phyloP scores from a whole-genome alignment of 2,113 vertebrate genomes.

The Centrocercus urophasianus region DNA sequence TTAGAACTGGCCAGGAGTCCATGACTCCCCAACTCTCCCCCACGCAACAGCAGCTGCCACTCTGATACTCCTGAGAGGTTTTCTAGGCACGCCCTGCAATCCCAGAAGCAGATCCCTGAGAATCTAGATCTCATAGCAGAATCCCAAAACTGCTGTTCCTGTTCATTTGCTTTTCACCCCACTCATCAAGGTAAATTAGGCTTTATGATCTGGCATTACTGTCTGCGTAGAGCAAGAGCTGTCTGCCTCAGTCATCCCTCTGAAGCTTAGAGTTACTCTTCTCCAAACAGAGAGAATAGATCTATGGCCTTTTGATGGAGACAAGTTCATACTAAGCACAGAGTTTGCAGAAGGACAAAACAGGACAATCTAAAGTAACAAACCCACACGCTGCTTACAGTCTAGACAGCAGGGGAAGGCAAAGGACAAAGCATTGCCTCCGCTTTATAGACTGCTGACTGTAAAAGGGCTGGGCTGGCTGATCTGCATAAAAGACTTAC shows the following conservation, averaged over 20 bases:
- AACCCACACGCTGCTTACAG: background rate
- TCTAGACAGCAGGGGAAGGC: background rate
- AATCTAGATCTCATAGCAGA: background rate
- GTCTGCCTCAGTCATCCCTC: background rate
- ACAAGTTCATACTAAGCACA: rapidly evolving
- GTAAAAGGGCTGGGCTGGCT: background rate
- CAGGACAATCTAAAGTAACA: background rate
- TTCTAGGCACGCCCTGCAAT: background rate
- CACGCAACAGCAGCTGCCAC: background rate
- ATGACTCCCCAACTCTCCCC: background rate
- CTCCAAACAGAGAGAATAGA: background rate
- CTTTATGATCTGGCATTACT: background rate
- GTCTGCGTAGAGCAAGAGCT: background rate
- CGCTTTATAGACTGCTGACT: background rate
- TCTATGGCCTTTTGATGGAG: background rate
- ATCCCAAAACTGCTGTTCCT: background rate
- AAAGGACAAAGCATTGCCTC: background rate
- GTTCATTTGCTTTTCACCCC: background rate
- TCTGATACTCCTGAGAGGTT: background rate
- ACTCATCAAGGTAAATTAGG: background rate
- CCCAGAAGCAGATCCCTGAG: background rate
- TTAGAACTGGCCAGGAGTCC: background rate
- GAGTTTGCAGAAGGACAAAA: background rate
- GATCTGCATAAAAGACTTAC: background rate
- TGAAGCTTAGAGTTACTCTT: background rate